Percentiles rank a stretch among this genome's conserved stretches.
Conservation (phyloP, 1,140 invertebrate species). For the Procambarus virginalis region DNA sequence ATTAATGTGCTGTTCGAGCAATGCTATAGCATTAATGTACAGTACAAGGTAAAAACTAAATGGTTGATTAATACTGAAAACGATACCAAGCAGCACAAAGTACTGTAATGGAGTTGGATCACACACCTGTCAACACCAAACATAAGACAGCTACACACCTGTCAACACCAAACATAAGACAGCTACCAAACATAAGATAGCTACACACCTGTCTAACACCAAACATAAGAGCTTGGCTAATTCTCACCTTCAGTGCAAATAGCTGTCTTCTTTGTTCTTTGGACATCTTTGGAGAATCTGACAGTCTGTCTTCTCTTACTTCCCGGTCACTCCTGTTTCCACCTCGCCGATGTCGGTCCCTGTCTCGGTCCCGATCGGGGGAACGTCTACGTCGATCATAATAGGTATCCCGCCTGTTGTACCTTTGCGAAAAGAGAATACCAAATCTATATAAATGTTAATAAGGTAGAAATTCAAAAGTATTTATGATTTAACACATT, state of each 20-base stretch:
- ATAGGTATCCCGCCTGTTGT: slow-evolving; percentile 22
- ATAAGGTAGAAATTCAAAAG: neutral
- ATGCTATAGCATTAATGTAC: no score
- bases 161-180: no score
- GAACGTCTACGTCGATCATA: slow-evolving; percentile 70
- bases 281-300: slow-evolving; percentile 71
- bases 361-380: slow-evolving; percentile 74
- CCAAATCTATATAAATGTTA: neutral
- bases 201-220: no score
- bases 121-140: no score
- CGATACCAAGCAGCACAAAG: no score
- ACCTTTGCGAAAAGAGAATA: slow-evolving; percentile 5
- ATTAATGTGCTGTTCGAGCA: no score
- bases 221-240: no score
- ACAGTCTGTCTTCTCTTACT: slow-evolving; percentile 31
- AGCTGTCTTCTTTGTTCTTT: slow-evolving; percentile 82
- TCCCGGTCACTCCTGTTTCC: slow-evolving; percentile 17
- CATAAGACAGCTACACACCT: no score
- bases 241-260: slow-evolving; percentile 82
- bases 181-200: no score
- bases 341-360: slow-evolving; percentile 22
- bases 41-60: no score
- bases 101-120: no score
- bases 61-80: no score
- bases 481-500: neutral